These are phyloP conservation scores for Lasioglossum albipes DNA, from an alignment of 1,140 invertebrate species.

Conservation along the genomic window DNA sequence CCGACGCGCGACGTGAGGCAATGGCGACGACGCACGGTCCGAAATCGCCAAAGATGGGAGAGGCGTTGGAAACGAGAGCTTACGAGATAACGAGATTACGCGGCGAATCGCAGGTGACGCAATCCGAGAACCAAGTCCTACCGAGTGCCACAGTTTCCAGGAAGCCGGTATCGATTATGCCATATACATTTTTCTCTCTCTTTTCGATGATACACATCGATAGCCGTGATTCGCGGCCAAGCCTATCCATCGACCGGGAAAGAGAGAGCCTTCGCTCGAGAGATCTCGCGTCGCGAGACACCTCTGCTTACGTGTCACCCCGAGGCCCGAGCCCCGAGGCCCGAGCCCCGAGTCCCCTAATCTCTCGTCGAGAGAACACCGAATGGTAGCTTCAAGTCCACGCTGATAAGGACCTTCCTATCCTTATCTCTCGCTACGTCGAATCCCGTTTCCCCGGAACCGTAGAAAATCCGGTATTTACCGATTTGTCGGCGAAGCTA, in stretches of 20 bases:
- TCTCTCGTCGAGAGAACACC: conserved; percentile 42
- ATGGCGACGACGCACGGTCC: no score
- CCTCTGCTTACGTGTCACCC: conserved; percentile 50
- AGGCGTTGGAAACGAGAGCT: conserved; percentile 32
- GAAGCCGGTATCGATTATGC: conserved; percentile 35
- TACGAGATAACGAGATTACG: conserved; percentile 60
- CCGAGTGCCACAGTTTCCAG: conserved; percentile 31
- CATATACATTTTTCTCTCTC: background rate
- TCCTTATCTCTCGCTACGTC: conserved; percentile 20
- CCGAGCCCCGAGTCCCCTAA: no score
- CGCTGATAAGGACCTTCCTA: conserved; percentile 53
- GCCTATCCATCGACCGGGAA: background rate
- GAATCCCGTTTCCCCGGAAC: conserved; percentile 5
- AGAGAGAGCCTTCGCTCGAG: background rate
- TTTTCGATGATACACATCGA: conserved; percentile 16
- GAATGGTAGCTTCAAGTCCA: conserved; percentile 44
- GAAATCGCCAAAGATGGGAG: background rate
- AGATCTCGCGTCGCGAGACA: conserved; percentile 7
- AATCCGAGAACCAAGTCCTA: conserved; percentile 10
- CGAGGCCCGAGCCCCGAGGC: no score
- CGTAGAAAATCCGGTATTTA: no score
- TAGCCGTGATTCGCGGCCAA: background rate
- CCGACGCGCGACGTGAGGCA: no score
- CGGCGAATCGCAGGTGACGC: conserved; percentile 44
- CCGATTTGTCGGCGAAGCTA: no score